Evolutionary conservation across 1,140 invertebrate genomes (phyloP).

Genomic region (Pseudomyrmex dendroicus): DNA sequence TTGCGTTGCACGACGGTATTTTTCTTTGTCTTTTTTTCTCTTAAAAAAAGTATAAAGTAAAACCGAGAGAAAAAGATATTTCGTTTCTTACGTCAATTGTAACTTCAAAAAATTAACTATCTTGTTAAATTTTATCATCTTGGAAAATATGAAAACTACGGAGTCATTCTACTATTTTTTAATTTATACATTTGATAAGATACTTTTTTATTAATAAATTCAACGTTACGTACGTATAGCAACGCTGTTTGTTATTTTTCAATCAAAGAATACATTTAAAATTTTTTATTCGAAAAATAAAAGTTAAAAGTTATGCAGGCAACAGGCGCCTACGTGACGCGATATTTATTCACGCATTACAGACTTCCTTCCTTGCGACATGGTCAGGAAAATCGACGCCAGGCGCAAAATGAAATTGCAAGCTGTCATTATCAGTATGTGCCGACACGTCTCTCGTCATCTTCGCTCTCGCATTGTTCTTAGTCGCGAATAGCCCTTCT

Average conservation of each 20-base stretch:
- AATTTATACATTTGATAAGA: too few species aligned
- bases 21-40: background rate
- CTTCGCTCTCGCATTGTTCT: conserved; percentile 79
- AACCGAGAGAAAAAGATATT: too few species aligned
- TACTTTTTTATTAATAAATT: too few species aligned
- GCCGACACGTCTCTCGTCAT: conserved; percentile 69
- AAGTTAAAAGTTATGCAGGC: background rate
- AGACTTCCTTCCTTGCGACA: conserved; percentile 45
- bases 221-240: too few species aligned
- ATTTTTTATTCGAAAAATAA: background rate
- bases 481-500: conserved; percentile 72
- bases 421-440: conserved; percentile 69
- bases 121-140: too few species aligned
- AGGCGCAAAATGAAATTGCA: conserved; percentile 60
- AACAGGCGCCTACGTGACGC: conserved; percentile 3
- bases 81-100: too few species aligned
- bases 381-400: conserved; percentile 47
- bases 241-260: too few species aligned
- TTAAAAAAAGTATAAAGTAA: background rate
- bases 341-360: conserved; percentile 41
- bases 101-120: too few species aligned
- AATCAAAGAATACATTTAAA: background rate
- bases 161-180: too few species aligned
- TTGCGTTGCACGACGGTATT: background rate
- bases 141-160: too few species aligned